Percentiles rank a stretch among this genome's conserved stretches.
Conservation (phyloP, 2,113 vertebrate species). For the Pygoscelis antarcticus region DNA sequence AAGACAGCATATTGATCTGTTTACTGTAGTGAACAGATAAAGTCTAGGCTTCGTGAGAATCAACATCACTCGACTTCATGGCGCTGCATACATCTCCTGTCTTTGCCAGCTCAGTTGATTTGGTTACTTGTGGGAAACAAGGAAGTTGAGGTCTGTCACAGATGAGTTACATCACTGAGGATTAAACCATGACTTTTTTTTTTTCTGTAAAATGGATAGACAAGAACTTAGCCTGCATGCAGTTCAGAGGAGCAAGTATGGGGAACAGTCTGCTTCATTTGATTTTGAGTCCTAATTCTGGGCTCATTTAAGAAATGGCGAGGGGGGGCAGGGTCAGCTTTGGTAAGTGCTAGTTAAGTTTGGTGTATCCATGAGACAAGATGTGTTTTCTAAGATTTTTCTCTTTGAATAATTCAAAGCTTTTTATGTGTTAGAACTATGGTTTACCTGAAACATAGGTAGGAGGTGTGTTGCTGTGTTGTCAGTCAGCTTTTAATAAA, state of each 20-base stretch:
- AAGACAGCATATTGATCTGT: neutral
- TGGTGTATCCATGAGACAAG: neutral
- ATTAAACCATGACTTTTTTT: neutral
- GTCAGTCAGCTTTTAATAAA: neutral
- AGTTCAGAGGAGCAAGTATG: neutral
- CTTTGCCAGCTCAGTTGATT: neutral
- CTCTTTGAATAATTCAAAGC: neutral
- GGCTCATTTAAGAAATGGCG: neutral
- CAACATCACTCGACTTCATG: neutral
- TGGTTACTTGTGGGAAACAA: neutral
- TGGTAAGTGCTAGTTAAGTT: neutral
- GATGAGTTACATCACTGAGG: neutral
- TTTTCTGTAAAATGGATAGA: neutral
- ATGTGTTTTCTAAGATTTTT: neutral
- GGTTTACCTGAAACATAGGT: neutral
- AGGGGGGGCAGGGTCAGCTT: neutral
- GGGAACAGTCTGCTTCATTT: neutral
- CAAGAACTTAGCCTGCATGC: neutral
- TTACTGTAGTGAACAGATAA: neutral
- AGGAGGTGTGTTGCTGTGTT: neutral
- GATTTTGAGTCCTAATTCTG: neutral
- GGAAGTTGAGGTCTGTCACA: neutral
- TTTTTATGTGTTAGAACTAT: neutral
- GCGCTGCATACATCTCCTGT: neutral
- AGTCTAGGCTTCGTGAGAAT: neutral